A percentile compares a stretch with the other conserved stretches of the same genome.
These are phyloP conservation scores for Pitta sordida DNA, from an alignment of 2,113 vertebrate genomes.

Conservation along the genomic window DNA sequence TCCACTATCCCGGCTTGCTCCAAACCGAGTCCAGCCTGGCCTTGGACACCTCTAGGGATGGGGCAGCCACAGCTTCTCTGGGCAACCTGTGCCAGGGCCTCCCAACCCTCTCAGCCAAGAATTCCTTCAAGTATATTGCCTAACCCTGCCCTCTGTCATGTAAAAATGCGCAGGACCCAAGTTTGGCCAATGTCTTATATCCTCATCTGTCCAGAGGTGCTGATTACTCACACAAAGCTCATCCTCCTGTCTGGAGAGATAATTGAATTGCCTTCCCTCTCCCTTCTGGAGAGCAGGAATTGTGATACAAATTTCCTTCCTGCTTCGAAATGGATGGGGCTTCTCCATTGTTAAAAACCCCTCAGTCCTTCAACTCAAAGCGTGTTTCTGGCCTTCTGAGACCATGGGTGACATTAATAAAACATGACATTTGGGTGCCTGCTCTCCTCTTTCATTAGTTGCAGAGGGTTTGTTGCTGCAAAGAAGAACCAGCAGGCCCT, in stretches of 20 bases:
- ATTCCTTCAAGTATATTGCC: background rate
- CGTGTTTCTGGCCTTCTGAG: background rate
- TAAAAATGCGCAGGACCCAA: background rate
- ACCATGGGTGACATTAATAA: fast-evolving
- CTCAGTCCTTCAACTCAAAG: background rate
- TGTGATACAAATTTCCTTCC: fast-evolving
- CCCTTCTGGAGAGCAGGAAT: background rate
- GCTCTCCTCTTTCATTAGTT: background rate
- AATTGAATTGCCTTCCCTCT: background rate
- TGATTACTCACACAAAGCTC: background rate
- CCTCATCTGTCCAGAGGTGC: background rate
- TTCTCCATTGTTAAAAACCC: background rate
- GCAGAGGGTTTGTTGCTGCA: background rate
- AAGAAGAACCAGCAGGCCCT: background rate
- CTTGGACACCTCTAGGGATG: background rate
- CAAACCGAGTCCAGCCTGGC: too few relatives aligned
- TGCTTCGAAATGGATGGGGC: background rate
- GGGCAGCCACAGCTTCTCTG: background rate
- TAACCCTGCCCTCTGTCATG: background rate
- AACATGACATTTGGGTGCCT: background rate
- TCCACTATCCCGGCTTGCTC: background rate
- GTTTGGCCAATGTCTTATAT: background rate
- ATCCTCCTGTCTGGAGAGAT: background rate
- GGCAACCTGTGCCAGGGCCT: background rate
- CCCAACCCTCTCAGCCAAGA: background rate